These are phyloP conservation scores for Melinaea menophilus DNA, from an alignment of 2,888 invertebrate genomes.

Conservation along the genomic window DNA sequence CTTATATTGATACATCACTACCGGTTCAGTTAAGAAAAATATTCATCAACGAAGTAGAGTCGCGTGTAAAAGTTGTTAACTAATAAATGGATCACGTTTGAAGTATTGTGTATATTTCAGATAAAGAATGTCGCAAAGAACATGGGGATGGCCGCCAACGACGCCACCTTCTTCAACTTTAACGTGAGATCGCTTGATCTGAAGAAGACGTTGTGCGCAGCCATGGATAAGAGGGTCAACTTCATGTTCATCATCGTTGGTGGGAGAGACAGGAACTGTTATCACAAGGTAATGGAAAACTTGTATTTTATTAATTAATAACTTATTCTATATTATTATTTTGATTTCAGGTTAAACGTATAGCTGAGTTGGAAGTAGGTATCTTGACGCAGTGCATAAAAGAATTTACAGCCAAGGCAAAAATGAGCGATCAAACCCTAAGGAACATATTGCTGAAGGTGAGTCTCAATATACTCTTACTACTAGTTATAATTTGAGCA, in stretches of 20 bases:
- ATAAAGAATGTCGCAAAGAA: constrained; percentile 44
- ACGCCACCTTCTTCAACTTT: constrained; percentile 41
- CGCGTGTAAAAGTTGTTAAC: too few relatives aligned
- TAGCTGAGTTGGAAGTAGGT: constrained; percentile 82
- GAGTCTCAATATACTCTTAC: constrained; percentile 13
- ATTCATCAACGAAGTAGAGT: too few relatives aligned
- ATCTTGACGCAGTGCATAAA: constrained; percentile 85
- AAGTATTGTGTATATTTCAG: constrained; percentile 39
- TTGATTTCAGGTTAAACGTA: constrained; percentile 77
- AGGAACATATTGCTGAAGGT: constrained; percentile 85
- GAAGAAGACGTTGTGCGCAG: constrained; percentile 38
- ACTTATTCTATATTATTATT: neutral
- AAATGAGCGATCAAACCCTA: constrained; percentile 79
- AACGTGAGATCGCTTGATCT: constrained; percentile 46
- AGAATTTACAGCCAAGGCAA: constrained; percentile 48
- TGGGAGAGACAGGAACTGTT: constrained; percentile 55
- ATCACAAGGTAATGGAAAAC: constrained; percentile 57
- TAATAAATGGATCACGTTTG: neutral
- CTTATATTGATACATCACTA: too few relatives aligned
- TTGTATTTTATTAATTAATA: neutral
- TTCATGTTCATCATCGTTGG: constrained; percentile 82
- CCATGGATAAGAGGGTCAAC: constrained; percentile 48
- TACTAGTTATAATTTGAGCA: neutral
- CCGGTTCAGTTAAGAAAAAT: too few relatives aligned
- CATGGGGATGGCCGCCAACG: constrained; percentile 55